Conservation (phyloP, 2,113 vertebrate genomes). For the Calidris pygmaea region DNA sequence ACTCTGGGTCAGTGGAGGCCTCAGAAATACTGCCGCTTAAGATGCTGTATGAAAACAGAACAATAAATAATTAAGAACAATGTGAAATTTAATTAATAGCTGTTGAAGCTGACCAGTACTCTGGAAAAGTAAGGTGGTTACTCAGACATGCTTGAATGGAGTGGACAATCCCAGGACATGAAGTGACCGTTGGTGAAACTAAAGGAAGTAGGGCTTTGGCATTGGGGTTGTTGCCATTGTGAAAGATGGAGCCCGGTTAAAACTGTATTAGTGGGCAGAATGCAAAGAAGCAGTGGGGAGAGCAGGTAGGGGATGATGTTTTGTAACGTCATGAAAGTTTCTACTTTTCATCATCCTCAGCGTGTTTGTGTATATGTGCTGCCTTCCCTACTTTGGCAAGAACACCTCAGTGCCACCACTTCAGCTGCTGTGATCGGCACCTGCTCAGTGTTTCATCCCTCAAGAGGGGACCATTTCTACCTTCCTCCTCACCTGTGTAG, state of each 20-base stretch:
- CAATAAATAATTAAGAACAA: not conserved
- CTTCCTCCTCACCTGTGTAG: rapidly evolving
- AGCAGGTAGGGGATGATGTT: not conserved
- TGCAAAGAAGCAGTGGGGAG: not conserved
- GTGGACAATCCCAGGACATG: not conserved
- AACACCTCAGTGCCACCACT: not conserved
- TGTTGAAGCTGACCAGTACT: not conserved
- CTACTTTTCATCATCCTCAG: not conserved
- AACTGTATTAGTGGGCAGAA: not conserved
- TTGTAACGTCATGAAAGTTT: not conserved
- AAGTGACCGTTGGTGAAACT: not conserved
- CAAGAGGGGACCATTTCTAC: not conserved
- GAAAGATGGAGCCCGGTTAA: not conserved
- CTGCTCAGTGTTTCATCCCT: not conserved
- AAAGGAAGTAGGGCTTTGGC: not conserved
- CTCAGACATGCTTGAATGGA: not conserved
- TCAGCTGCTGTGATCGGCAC: not conserved
- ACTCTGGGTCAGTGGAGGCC: not conserved
- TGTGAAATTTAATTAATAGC: not conserved
- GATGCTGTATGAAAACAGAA: not conserved
- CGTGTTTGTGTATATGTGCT: not conserved
- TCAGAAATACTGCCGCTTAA: not conserved
- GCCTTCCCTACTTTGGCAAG: not conserved
- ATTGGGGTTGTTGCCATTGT: not conserved
- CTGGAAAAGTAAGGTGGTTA: not conserved